Evolutionary conservation across 2,113 vertebrate species (phyloP).

Genomic region (Epinephelus fuscoguttatus): DNA sequence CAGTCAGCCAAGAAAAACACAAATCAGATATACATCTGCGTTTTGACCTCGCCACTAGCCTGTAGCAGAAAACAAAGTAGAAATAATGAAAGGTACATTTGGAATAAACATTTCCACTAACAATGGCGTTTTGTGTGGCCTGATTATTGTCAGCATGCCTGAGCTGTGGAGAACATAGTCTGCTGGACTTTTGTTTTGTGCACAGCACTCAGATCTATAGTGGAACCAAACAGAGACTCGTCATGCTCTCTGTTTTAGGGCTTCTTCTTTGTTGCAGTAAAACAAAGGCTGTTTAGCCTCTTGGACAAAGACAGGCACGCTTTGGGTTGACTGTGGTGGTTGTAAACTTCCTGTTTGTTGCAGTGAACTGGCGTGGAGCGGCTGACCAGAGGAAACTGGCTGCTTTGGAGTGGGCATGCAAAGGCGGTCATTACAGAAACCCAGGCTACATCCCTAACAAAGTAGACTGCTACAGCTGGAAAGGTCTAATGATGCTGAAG

Average conservation of each 20-base stretch:
- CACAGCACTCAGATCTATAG: background rate
- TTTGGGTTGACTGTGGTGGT: constrained; percentile 31
- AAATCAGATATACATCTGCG: constrained; percentile 66
- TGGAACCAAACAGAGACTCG: constrained; percentile 45
- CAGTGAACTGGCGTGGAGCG: constrained; percentile 20
- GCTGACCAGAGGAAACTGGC: constrained; percentile 16
- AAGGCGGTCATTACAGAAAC: constrained; percentile 36
- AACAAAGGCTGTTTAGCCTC: constrained; percentile 58
- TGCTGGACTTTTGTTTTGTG: constrained; percentile 28
- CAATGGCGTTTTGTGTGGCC: constrained; percentile 47
- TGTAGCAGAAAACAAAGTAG: constrained; percentile 52
- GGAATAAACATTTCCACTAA: constrained; percentile 62
- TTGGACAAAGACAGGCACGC: constrained; percentile 47
- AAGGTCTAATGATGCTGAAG: background rate
- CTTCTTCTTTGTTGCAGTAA: constrained; percentile 50
- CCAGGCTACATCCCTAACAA: background rate
- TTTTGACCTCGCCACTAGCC: constrained; percentile 48
- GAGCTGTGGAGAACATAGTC: constrained; percentile 5
- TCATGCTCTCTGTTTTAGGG: constrained; percentile 26
- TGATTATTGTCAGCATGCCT: constrained; percentile 40
- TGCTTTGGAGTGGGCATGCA: constrained; percentile 28
- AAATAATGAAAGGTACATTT: constrained; percentile 63
- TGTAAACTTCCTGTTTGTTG: constrained; percentile 57
- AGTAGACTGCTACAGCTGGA: constrained; percentile 1
- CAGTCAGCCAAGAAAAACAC: constrained; percentile 65